Evolutionary conservation across 2,797 vertebrate species (phyloP).

Genomic region (Schizopygopsis malacanthus): DNA sequence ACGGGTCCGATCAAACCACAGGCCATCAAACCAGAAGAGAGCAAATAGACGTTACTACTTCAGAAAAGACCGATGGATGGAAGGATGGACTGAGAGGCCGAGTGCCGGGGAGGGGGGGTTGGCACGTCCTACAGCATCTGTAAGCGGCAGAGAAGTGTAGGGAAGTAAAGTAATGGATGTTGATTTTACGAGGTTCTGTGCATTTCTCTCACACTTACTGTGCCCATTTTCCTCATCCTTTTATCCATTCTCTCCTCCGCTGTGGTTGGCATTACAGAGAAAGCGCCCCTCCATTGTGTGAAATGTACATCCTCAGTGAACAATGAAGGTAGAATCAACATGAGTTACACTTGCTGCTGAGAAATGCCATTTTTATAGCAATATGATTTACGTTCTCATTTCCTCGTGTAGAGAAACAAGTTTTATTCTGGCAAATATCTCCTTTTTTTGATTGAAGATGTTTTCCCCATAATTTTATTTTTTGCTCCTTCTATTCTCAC

Average conservation of each 20-base stretch:
- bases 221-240: conserved; percentile 56
- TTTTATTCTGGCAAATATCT: conserved; percentile 76
- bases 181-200: conserved; percentile 55
- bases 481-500: conserved; percentile 65
- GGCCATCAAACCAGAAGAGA: conserved; percentile 97
- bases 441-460: conserved; percentile 66
- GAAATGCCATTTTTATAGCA: conserved; percentile 49
- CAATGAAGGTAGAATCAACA: conserved; percentile 47
- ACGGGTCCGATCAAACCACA: conserved; percentile 99
- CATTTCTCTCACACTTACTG: conserved; percentile 52
- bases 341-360: conserved; percentile 52
- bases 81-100: conserved; percentile 29
- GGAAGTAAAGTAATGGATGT: conserved; percentile 45
- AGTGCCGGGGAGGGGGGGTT: neutral
- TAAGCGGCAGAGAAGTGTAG: conserved; percentile 53
- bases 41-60: conserved; percentile 79
- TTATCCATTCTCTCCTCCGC: conserved; percentile 59
- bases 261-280: conserved; percentile 53
- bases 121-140: conserved; percentile 7
- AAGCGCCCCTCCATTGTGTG: conserved; percentile 44
- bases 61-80: conserved; percentile 25
- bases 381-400: conserved; percentile 6
- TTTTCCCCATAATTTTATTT: conserved; percentile 68
- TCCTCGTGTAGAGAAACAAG: conserved; percentile 70
- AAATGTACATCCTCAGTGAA: conserved; percentile 52